Base-by-base conservation (phyloP, 1,140 invertebrate species). In the Panagrolaimus sp. region DNA sequence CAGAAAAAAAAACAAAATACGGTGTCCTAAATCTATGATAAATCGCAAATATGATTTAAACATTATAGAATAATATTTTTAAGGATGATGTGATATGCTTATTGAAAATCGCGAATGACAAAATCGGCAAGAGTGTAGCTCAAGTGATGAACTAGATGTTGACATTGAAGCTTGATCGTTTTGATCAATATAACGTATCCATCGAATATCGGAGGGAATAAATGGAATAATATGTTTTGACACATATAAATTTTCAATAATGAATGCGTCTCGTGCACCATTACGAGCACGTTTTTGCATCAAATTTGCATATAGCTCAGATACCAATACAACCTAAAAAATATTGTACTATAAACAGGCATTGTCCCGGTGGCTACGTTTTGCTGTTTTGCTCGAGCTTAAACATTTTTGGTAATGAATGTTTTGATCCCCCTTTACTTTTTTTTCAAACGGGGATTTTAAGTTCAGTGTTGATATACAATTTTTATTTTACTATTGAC, bases 161-260 rank as follows among this genome's bases (percentile, higher is more conserved):
- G 78, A 70, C 11, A 76, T 42, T 47, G 73, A 73, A 16, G 46
- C 62, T 23, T 74, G 69, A 9, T 76, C 67, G 27, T 68, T 72
- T 51, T 78, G 74, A 51, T 83, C 80, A 66, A 82, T 82, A 63
- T 80, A 82, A 20, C 77, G 69, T 31, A 82, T 82, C 44, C 75
- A 72, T 23, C 81, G 79, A 63, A 82, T 82, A 65, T 82, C 81
- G 11, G 71, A 72, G n/a, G 80, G 80, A 47, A 82, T 82, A 67
- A 82, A 82, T 16, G 80, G 80, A 47, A 82, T 82, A 38, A 82
- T 80, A 68, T 82, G 80, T 66, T 83, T 83, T 23, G 75, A 78
- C 20, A 82, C 78, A 70, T 83, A 82, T 25, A 81, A 57, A 71
- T 82, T 82, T 67, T 81, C 80, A 53, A 82, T 83, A 43, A 82